These are phyloP conservation scores for Pterocles orientalis DNA, from an alignment of 2,113 vertebrate genomes.

Conservation along the genomic window DNA sequence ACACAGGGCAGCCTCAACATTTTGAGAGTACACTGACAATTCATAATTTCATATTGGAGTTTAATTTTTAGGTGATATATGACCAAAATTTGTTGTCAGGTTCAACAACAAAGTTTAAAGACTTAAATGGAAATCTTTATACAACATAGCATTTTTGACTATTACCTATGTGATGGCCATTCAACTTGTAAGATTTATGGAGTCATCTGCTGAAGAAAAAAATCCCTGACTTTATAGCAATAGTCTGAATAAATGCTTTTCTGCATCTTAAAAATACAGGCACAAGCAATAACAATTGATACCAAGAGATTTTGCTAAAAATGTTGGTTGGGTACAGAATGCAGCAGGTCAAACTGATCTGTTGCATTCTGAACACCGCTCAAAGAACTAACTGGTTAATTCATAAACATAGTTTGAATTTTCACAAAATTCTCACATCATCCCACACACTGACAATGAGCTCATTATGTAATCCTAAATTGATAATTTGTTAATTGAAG, in stretches of 20 bases:
- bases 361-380: not conserved
- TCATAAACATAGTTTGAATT: not conserved
- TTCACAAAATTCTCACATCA: not conserved
- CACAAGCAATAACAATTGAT: not conserved
- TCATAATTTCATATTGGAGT: not conserved
- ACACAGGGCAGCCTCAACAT: not conserved
- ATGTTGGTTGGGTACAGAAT: not conserved
- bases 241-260: not conserved
- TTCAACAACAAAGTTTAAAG: not conserved
- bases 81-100: not conserved
- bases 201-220: not conserved
- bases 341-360: not conserved
- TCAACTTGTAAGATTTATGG: not conserved
- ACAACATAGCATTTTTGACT: not conserved
- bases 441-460: not conserved
- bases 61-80: not conserved
- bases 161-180: not conserved
- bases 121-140: not conserved
- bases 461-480: not conserved
- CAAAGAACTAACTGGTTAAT: not conserved
- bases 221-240: not conserved
- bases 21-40: not conserved
- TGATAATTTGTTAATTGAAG: not conserved
- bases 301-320: not conserved
- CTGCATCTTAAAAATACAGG: not conserved